Conservation (phyloP, 2,888 invertebrate species). For the Ormyrus thymus region DNA sequence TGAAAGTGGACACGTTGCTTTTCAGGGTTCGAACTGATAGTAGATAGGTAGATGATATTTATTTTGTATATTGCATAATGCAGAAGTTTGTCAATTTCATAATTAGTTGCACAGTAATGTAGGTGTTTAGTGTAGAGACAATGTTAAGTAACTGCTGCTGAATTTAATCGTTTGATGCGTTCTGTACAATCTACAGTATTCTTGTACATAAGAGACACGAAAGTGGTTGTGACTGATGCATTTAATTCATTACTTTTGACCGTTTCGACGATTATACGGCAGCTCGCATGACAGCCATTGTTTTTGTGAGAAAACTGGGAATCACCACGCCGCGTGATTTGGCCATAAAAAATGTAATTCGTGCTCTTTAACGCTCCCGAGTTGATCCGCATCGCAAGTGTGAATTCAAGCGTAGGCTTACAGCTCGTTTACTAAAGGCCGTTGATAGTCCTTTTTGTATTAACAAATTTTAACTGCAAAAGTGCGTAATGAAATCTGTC, state of each 20-base stretch:
- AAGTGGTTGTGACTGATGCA: conserved; percentile 45
- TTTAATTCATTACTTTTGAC: conserved; percentile 8
- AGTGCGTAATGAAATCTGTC: conserved; percentile 14
- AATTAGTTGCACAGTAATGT: too few relatives aligned
- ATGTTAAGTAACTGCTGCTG: neutral
- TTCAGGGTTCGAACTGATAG: too few relatives aligned
- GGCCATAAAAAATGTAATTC: neutral
- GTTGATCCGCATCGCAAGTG: conserved; percentile 12
- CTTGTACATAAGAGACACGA: conserved; percentile 2
- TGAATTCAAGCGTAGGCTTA: neutral
- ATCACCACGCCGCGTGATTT: neutral
- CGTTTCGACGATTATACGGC: too few relatives aligned
- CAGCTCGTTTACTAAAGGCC: neutral
- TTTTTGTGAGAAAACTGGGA: neutral
- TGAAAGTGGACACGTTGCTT: too few relatives aligned
- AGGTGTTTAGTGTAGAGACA: too few relatives aligned
- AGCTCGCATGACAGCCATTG: neutral
- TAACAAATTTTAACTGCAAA: neutral
- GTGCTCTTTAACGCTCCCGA: neutral
- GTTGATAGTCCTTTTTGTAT: too few relatives aligned
- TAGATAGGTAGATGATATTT: too few relatives aligned
- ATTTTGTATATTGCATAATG: too few relatives aligned
- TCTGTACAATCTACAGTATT: conserved; percentile 38
- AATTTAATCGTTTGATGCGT: neutral
- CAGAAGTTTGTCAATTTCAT: too few relatives aligned